Evolutionary conservation across 1,140 invertebrate genomes (phyloP).

Genomic region (Cotesia vestalis): DNA sequence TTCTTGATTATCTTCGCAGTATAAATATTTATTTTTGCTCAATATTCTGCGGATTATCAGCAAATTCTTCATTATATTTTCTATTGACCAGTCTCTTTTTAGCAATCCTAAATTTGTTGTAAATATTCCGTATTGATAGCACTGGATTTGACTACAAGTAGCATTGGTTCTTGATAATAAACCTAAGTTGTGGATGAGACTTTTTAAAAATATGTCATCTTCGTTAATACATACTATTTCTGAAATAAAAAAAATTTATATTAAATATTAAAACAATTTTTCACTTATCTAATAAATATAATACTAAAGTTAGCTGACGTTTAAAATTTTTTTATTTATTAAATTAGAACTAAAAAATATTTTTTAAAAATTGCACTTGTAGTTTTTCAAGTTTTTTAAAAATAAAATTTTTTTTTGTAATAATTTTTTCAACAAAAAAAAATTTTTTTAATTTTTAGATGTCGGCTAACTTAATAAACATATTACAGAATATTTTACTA

Average conservation of each 20-base stretch:
- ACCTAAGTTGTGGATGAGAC: constrained; percentile 83
- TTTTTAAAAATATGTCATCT: constrained; percentile 76
- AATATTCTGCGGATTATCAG: constrained; percentile 66
- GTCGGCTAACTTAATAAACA: too few species aligned
- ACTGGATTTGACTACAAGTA: constrained; percentile 80
- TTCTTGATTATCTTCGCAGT: constrained; percentile 57
- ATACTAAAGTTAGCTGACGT: too few species aligned
- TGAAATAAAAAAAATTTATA: constrained; percentile 62
- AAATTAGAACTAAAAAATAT: too few species aligned
- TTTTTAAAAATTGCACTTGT: too few species aligned
- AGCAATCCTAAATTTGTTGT: constrained; percentile 79
- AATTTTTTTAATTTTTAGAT: too few species aligned
- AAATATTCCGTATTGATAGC: constrained; percentile 85
- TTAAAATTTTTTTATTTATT: too few species aligned
- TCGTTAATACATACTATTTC: constrained; percentile 90
- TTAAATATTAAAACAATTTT: background rate
- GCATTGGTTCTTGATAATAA: constrained; percentile 81
- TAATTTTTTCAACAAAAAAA: too few species aligned
- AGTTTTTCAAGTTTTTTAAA: too few species aligned
- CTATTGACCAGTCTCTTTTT: constrained; percentile 82
- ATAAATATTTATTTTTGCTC: constrained; percentile 64
- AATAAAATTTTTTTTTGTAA: too few species aligned
- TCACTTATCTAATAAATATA: too few species aligned
- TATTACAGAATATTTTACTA: too few species aligned
- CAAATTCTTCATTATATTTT: constrained; percentile 80